Base-by-base conservation (phyloP, 2,797 vertebrate species). In the Echiichthys vipera region DNA sequence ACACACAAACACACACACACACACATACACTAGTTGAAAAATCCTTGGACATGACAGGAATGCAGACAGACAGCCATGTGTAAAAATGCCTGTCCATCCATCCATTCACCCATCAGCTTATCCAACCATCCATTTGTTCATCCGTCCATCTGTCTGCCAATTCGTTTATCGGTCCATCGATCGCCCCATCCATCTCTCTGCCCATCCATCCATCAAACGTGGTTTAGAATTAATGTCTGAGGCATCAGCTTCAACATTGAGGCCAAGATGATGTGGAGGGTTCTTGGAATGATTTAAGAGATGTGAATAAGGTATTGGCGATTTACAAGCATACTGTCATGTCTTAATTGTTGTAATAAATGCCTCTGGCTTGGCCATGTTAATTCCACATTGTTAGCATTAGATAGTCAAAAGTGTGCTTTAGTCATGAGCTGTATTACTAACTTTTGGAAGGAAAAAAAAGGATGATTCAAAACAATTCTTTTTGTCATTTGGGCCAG, bases 51-150 rank as follows among this genome's bases (percentile, higher is more conserved):
- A 83, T 86, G 86, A 89, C 77, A 77, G 72, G 81, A 92, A 88
- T 84, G 84, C 80, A 88, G 88, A 87, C 70, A 78, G 87, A 92
- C 83, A 92, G 64, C 77, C 86, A 86, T 87, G 89, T 91, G 88
- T 88, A 89, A 92, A 90, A 91, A 91, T 83, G 85, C 83, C 77
- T 67, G 83, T 77, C 86, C 82, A 91, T 83, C 84, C 87, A 91
- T 88, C 78, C 89, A 86, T 85, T 88, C 73, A 88, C 77, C 74
- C 82, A 82, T 85, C 84, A 83, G 86, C 84, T 88, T 84, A 84
- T 86, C 79, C 79, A 88, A 71, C 78, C 87, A 89, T 88, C 84
- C 87, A 91, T 91, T 90, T 90, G 86, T 87, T 91, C 88, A 90
- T 85, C 76, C 69, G 70, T 91, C 87, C 87, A 89, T 91, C 87